Percentiles rank a stretch among this genome's conserved stretches.
Conservation (phyloP, 2,797 vertebrate genomes). For the Chromis chromis region DNA sequence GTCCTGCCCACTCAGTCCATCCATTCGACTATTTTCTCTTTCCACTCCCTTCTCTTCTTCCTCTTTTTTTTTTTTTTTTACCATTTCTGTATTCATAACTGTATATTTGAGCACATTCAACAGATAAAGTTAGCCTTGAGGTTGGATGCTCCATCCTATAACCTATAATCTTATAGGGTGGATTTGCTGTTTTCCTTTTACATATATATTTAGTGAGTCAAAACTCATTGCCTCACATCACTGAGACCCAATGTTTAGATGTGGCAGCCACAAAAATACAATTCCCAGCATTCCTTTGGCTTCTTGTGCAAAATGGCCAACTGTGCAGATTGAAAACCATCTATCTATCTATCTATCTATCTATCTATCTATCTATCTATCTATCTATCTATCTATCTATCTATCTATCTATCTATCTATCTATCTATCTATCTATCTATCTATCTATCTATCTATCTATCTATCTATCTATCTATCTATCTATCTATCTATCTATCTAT, state of each 20-base stretch:
- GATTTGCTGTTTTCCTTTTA: constrained; percentile 66
- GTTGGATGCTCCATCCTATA: constrained; percentile 56
- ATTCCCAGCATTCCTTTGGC: constrained; percentile 78
- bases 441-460: no score
- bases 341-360: not conserved
- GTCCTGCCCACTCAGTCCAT: no score
- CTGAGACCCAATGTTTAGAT: constrained; percentile 71
- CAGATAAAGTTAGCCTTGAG: constrained; percentile 57
- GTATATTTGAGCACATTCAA: constrained; percentile 18
- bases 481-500: no score
- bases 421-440: no score
- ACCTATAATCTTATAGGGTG: constrained; percentile 83
- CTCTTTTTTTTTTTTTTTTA: not conserved
- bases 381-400: not conserved
- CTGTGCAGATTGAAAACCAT: constrained; percentile 20
- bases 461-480: no score
- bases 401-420: no score
- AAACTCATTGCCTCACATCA: constrained; percentile 72
- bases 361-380: no score
- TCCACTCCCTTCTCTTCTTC: no score
- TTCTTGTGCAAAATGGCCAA: constrained; percentile 65
- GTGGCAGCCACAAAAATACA: constrained; percentile 68
- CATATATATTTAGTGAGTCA: constrained; percentile 81
- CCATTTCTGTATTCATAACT: not conserved
- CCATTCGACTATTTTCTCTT: no score